Conservation (phyloP, 2,888 invertebrate genomes). For the Subacronicta megacephala region DNA sequence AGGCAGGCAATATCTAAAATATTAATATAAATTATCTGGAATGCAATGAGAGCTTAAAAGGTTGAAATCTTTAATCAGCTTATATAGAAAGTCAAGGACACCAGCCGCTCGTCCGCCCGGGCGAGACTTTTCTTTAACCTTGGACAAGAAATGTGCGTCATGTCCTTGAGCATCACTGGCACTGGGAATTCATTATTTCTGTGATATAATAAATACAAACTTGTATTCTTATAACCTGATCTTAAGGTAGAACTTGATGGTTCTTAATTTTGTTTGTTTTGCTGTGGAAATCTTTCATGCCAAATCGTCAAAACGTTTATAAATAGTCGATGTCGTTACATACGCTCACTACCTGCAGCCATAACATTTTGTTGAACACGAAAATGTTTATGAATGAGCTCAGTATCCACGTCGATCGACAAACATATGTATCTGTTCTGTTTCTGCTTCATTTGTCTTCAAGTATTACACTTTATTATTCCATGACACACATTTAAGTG, state of each 20-base stretch:
- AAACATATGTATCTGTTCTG: constrained; percentile 40
- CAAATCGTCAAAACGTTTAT: constrained; percentile 2
- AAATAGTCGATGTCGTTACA: constrained; percentile 1
- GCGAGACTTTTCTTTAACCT: constrained; percentile 73
- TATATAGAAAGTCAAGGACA: constrained; percentile 73
- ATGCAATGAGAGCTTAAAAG: constrained; percentile 51
- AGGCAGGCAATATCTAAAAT: constrained; percentile 11
- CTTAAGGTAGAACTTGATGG: background rate
- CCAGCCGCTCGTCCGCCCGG: constrained; percentile 64
- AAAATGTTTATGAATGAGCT: constrained; percentile 51
- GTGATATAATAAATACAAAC: constrained; percentile 11
- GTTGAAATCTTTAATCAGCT: constrained; percentile 33
- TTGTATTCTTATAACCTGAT: background rate
- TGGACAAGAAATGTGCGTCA: constrained; percentile 65
- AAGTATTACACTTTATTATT: constrained; percentile 43
- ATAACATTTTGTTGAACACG: constrained; percentile 39
- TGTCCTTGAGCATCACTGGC: constrained; percentile 64
- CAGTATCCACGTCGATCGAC: constrained; percentile 28
- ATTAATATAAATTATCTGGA: constrained; percentile 4
- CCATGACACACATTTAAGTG: constrained; percentile 5
- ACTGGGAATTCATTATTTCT: constrained; percentile 30
- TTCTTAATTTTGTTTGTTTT: background rate
- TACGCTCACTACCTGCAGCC: constrained; percentile 13
- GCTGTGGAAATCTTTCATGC: constrained; percentile 1
- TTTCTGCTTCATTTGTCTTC: constrained; percentile 37